Evolutionary conservation across 2,797 vertebrate species (phyloP), one percentile per base, ranked within the genome.

Genomic region (Hoplostethus mediterraneus): DNA sequence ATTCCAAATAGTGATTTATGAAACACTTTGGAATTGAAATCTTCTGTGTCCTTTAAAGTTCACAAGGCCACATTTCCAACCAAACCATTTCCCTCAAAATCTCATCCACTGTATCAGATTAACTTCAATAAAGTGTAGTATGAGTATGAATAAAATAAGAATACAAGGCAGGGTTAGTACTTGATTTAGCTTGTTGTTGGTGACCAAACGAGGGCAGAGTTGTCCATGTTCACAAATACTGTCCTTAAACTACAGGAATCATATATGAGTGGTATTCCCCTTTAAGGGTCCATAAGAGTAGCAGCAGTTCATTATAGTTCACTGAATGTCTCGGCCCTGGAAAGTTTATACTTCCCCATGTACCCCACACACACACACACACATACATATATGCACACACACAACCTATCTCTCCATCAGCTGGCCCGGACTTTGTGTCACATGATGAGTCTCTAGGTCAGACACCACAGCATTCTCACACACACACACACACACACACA

Each of bases 271-370:
- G 6, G 6, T 9, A 38, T 60, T 67, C 65, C 13, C 57, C 45
- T 74, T 49, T 67, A 63, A 70, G 40, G 21, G 21, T 16, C 28
- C 28, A 62, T 10, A 7, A 42, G 1, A 55, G 33, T 5, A 16
- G 0, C 66, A 45, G 13, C 13, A 52, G 70, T 81, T 86, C 42
- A 80, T 42, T 66, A 30, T 2, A 82, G 82, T 79, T 81, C 71
- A 77, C 16, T 51, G 60, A 16, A 70, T 55, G 72, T 60, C 68
- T 53, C 51, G 4, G 6, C 4, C 21, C 21, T 21, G 21, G 21
- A 21, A 84, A 84, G 38, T 33, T 68, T 62, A 73, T 21, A 68
- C 59, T 7, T 44, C 25, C 58, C 30, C 64, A 58, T 6, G 4
- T 63, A 53, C 13, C 54, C 62, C 33, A 45, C 36, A 9, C 42